phyloP scores from a whole-genome alignment of 2,888 invertebrate genomes.

The Cabera pusaria region DNA sequence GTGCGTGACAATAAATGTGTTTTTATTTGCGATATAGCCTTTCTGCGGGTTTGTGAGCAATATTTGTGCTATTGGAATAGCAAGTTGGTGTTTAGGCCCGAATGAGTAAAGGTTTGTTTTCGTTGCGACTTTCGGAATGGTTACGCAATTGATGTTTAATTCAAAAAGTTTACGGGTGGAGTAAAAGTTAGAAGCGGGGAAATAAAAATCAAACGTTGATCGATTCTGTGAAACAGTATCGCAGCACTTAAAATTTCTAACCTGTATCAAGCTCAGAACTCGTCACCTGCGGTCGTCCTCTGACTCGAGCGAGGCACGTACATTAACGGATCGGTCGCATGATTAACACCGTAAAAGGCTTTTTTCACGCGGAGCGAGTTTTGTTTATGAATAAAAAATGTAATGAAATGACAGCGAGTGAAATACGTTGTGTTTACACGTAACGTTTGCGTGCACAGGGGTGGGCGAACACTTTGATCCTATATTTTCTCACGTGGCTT shows the following conservation, averaged over 20 bases:
- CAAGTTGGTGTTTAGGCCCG: too few relatives aligned
- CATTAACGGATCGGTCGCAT: conserved; percentile 33
- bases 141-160: too few relatives aligned
- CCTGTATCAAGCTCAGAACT: conserved; percentile 31
- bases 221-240: conserved; percentile 19
- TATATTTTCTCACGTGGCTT: conserved; percentile 81
- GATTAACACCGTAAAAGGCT: conserved; percentile 35
- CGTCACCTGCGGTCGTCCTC: conserved; percentile 28
- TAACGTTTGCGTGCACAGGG: conserved; percentile 56
- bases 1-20: conserved; percentile 63
- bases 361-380: conserved; percentile 32
- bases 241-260: conserved; percentile 31
- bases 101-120: too few relatives aligned
- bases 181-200: neutral
- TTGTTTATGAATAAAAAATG: conserved; percentile 36
- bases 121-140: too few relatives aligned
- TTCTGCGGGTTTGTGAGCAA: conserved; percentile 13
- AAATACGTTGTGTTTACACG: conserved; percentile 55
- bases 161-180: neutral
- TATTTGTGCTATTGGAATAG: conserved; percentile 11
- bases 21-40: conserved; percentile 45
- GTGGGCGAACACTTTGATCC: conserved; percentile 75
- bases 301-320: conserved; percentile 22
- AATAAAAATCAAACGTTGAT: conserved; percentile 8
- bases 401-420: conserved; percentile 51